A percentile compares a stretch with the other conserved stretches of the same genome.
phyloP scores from a whole-genome alignment of 2,888 invertebrate species.

The Tetheella fluctuosa region DNA sequence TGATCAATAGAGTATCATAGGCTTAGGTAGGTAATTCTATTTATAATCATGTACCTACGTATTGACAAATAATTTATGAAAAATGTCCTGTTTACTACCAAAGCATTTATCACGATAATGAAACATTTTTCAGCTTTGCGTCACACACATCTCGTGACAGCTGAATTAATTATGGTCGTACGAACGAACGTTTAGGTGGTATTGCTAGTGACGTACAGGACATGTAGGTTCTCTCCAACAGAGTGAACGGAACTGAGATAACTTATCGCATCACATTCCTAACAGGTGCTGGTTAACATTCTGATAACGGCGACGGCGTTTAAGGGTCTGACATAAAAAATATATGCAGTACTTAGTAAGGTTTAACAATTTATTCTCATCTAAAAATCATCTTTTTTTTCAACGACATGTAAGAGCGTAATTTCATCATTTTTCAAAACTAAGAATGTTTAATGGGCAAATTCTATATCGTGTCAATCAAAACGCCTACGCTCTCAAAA shows the following conservation, averaged over 20 bases:
- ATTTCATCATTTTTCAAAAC: too few species aligned
- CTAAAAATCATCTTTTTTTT: too few species aligned
- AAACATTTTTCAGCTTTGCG: constrained; percentile 24
- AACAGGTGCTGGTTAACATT: constrained; percentile 38
- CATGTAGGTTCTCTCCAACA: constrained; percentile 36
- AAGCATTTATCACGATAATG: neutral
- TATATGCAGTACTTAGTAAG: too few species aligned
- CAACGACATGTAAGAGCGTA: too few species aligned
- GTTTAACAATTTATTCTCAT: neutral
- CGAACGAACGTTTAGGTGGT: constrained; percentile 31
- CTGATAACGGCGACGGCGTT: constrained; percentile 25
- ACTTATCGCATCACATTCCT: constrained; percentile 46
- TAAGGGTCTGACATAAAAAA: neutral
- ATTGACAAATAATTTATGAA: neutral
- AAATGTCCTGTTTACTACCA: neutral
- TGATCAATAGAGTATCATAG: too few species aligned
- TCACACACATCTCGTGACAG: constrained; percentile 42
- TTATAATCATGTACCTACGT: too few species aligned
- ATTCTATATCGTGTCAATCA: too few species aligned
- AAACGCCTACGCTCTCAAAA: neutral
- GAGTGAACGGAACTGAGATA: constrained; percentile 50
- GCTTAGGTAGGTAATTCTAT: too few species aligned
- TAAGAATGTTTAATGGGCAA: too few species aligned
- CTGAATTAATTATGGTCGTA: constrained; percentile 42
- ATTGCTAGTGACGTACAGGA: constrained; percentile 44